phyloP scores from a whole-genome alignment of 2,888 invertebrate genomes.

The Gymnoscelis rufifasciata region DNA sequence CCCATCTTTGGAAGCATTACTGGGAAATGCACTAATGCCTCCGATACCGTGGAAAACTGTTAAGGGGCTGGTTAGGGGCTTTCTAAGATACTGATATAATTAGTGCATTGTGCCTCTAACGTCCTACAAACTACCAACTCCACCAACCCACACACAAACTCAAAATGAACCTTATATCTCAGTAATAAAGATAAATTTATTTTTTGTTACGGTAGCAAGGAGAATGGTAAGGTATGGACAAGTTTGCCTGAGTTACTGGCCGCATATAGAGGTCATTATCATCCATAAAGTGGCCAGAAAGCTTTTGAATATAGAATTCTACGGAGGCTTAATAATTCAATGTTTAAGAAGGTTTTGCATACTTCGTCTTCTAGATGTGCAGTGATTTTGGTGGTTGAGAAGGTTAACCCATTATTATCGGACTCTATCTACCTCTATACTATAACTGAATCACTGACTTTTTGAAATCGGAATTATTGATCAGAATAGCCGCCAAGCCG shows the following conservation, averaged over 20 bases:
- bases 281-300: conserved; percentile 54
- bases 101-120: conserved; percentile 72
- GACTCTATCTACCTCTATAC: too few species aligned
- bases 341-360: conserved; percentile 42
- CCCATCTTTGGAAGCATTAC: conserved; percentile 75
- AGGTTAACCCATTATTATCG: too few species aligned
- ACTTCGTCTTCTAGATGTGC: conserved; percentile 22
- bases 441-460: too few species aligned
- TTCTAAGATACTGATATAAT: conserved; percentile 77
- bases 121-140: conserved; percentile 43
- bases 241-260: conserved; percentile 67
- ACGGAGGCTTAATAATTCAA: conserved; percentile 55
- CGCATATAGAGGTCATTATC: conserved; percentile 61
- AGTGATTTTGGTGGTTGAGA: not conserved
- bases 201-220: conserved; percentile 11
- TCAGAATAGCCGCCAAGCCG: too few species aligned
- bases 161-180: conserved; percentile 32
- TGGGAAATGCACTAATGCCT: conserved; percentile 76
- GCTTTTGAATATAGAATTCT: conserved; percentile 56
- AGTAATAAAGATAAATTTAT: conserved; percentile 13
- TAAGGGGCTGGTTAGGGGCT: conserved; percentile 77
- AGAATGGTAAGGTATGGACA: conserved; percentile 44
- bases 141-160: not conserved
- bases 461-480: too few species aligned
- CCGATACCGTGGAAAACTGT: conserved; percentile 75